Evolutionary conservation across 2,888 invertebrate species (phyloP), one percentile per base, ranked within the genome.

Genomic region (Mycalesis mineus): DNA sequence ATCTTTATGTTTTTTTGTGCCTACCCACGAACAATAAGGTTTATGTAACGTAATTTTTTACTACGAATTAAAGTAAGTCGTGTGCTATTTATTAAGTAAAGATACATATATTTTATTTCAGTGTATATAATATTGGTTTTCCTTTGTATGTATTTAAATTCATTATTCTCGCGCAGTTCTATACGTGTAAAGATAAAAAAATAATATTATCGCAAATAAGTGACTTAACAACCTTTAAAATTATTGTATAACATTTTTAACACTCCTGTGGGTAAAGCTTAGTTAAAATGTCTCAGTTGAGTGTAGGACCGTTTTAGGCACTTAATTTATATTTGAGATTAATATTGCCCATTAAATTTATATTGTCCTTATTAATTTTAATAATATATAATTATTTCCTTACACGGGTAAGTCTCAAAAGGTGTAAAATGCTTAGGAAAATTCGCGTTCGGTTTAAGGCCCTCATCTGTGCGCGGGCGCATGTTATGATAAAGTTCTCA

Each of bases 61-160:
- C 22, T 22, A 9, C 29, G 13, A 29, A 13, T 22, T 48, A 47
- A 17, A 11, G 47, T 33, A 53, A 48, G 31, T 39, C 31, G 48
- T 31, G 53, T 57, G 58, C 61, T 61, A 58, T 61, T 61, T 54
- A 37, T 50, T 54, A n/a, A 17, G 51, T 44, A 36, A 22, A 9
- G 13, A 29, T n/a, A 36, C 41, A 41, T 57, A 22, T 57, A 13
- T 40, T 57, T 37, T 31, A 37, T 51, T 48, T 33, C 40, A 28
- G 41, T 52, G 41, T 36, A 52, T 36, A 42, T 53, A 53, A 22
- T 5, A 36, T 45, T 37, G 5, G 45, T 45, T 36, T 40, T 29
- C 39, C 22, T 47, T 13, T 47, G 45, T 37, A 7, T 13, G 9
- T 31, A 28, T 50, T 44, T 37, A 29, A 14, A 56, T 39, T 11